Conservation (phyloP, 2,797 vertebrate genomes). For the Eidolon dupreanum region DNA sequence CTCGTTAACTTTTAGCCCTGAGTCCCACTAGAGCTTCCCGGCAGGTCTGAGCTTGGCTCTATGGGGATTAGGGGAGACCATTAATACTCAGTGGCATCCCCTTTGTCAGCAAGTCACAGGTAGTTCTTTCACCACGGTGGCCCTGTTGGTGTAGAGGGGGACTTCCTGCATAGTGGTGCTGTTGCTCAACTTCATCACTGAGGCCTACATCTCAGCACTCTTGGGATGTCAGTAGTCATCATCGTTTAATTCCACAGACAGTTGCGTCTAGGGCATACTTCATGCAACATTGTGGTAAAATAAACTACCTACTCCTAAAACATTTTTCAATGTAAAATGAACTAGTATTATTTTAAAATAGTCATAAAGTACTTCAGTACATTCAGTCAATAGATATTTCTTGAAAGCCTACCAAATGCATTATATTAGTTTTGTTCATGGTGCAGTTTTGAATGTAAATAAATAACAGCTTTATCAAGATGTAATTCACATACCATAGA, state of each 20-base stretch:
- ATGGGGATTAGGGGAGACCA: neutral
- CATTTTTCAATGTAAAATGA: slow-evolving; percentile 41
- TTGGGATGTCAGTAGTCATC: neutral
- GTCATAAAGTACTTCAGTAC: neutral
- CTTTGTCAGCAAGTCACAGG: neutral
- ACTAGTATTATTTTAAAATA: slow-evolving; percentile 27
- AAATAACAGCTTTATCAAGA: neutral
- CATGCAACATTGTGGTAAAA: neutral
- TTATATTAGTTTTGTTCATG: neutral
- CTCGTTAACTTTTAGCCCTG: neutral
- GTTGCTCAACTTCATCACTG: neutral
- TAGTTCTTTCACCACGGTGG: neutral
- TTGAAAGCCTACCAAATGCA: neutral
- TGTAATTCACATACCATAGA: neutral
- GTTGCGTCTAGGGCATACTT: neutral
- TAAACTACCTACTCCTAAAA: neutral
- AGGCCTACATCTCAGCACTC: neutral
- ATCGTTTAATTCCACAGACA: neutral
- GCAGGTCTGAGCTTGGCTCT: neutral
- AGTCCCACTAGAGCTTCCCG: neutral
- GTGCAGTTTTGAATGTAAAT: neutral
- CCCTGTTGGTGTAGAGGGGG: neutral
- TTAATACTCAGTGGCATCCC: neutral
- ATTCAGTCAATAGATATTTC: neutral
- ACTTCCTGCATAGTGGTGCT: neutral